phyloP scores from a whole-genome alignment of 2,113 vertebrate genomes.

The Porphyrio hochstetteri region DNA sequence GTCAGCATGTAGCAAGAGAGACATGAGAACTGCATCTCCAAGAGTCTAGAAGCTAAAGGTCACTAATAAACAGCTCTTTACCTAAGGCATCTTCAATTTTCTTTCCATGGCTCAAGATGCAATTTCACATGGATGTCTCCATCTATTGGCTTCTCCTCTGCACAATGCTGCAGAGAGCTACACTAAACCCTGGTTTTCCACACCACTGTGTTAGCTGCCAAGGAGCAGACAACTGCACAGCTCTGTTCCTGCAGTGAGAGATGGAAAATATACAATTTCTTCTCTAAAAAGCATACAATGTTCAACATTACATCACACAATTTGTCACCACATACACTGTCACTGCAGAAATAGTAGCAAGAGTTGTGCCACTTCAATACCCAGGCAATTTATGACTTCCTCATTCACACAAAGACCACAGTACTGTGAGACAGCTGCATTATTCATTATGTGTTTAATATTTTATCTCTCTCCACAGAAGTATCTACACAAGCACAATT shows the following conservation, averaged over 20 bases:
- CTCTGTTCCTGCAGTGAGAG: background rate
- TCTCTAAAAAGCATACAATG: background rate
- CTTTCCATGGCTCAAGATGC: background rate
- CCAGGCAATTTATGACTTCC: background rate
- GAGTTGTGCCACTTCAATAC: background rate
- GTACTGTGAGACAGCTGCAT: background rate
- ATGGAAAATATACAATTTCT: background rate
- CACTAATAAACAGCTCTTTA: background rate
- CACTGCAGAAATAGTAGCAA: slow-evolving; percentile 19
- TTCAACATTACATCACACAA: background rate
- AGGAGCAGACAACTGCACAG: background rate
- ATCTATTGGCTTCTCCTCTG: background rate
- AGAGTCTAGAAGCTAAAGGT: background rate
- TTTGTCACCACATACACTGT: background rate
- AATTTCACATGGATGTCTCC: background rate
- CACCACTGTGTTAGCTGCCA: background rate
- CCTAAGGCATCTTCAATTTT: background rate
- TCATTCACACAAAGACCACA: slow-evolving; percentile 27
- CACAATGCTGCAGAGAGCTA: background rate
- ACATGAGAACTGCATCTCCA: background rate
- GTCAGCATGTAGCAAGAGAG: background rate
- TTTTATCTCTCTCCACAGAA: slow-evolving; percentile 31
- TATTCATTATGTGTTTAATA: slow-evolving; percentile 51
- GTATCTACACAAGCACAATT: slow-evolving; percentile 10
- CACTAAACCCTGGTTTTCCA: background rate